phyloP scores from a whole-genome alignment of 1,140 invertebrate species.

The Drosophila truncata region DNA sequence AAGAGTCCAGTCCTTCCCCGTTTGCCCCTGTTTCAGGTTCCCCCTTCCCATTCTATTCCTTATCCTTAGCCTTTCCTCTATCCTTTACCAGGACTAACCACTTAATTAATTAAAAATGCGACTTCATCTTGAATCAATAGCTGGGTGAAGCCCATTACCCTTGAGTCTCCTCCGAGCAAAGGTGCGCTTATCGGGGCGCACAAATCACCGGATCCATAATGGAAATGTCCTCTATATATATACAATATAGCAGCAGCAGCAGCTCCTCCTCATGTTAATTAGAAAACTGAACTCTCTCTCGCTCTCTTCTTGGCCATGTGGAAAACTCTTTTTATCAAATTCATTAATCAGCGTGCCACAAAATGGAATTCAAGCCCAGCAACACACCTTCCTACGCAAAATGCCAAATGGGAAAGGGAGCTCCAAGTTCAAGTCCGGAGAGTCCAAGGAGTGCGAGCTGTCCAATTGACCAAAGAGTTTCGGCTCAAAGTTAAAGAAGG shows the following conservation, averaged over 20 bases:
- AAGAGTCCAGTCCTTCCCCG: not conserved
- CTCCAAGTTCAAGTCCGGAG: not conserved
- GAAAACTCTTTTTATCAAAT: conserved; percentile 70
- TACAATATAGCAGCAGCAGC: conserved; percentile 15
- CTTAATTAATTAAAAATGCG: conserved; percentile 59
- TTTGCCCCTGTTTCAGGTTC: conserved; percentile 2
- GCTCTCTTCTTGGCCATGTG: conserved; percentile 25
- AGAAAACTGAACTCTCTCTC: conserved; percentile 42
- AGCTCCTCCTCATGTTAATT: conserved; percentile 71
- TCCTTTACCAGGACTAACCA: conserved; percentile 3
- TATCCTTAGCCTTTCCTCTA: rapidly evolving
- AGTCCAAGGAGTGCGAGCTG: conserved; percentile 3
- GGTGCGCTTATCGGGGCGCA: conserved; percentile 67
- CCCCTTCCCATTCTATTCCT: conserved; percentile 6
- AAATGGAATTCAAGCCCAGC: conserved; percentile 40
- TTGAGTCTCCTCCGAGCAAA: conserved; percentile 4
- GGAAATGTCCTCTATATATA: conserved; percentile 55
- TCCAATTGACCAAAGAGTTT: conserved; percentile 63
- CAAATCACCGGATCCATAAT: conserved; percentile 73
- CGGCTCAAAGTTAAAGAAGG: conserved; percentile 13
- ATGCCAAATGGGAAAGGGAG: conserved; percentile 3
- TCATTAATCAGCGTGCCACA: conserved; percentile 72
- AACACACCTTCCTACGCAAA: conserved; percentile 56
- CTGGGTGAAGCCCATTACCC: conserved; percentile 38
- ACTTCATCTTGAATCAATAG: conserved; percentile 55